Conservation (phyloP, 2,888 invertebrate species). For the Fragum sueziense region DNA sequence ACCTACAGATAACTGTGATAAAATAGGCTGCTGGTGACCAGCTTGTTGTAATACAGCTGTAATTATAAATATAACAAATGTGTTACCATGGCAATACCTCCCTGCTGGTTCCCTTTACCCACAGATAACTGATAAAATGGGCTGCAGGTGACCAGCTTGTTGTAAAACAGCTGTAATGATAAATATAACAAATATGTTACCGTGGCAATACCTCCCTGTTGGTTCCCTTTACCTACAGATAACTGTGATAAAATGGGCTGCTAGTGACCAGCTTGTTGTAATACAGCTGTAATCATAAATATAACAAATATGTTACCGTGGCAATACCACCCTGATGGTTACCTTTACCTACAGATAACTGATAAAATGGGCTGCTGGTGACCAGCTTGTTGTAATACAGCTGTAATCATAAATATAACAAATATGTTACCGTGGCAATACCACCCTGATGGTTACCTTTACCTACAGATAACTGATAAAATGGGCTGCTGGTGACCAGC, state of each 20-base stretch:
- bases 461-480: constrained; percentile 61
- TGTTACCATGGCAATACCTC: constrained; percentile 56
- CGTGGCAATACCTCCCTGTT: constrained; percentile 45
- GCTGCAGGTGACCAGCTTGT: constrained; percentile 38
- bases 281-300: constrained; percentile 58
- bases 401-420: constrained; percentile 56
- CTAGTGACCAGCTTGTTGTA: constrained; percentile 36
- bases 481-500: constrained; percentile 44
- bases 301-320: constrained; percentile 62
- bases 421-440: constrained; percentile 57
- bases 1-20: constrained; percentile 63
- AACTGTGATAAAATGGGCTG: constrained; percentile 60
- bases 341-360: constrained; percentile 64
- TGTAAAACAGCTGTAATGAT: constrained; percentile 59
- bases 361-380: constrained; percentile 51
- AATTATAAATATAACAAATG: too few species aligned
- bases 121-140: constrained; percentile 61
- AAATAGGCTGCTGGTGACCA: constrained; percentile 40
- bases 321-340: constrained; percentile 53
- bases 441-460: constrained; percentile 60
- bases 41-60: constrained; percentile 60
- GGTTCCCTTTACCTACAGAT: constrained; percentile 62
- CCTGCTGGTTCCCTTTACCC: constrained; percentile 60
- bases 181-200: too few species aligned
- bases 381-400: constrained; percentile 52